Evolutionary conservation across 2,888 invertebrate genomes (phyloP).

Genomic region (Choristoneura rosaceana): DNA sequence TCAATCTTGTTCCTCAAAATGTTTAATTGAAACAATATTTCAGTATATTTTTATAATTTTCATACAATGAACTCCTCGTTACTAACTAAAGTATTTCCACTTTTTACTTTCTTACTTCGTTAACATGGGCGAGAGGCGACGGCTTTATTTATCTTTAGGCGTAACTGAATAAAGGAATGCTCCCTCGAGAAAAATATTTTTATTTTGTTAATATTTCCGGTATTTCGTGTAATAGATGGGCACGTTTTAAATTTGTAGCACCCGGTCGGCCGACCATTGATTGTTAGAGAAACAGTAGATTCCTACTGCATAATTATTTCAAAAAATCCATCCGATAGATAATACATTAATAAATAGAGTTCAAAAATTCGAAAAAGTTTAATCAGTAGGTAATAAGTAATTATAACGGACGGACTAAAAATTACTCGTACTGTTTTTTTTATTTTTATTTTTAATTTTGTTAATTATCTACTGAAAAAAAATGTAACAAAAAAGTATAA

Average conservation of each 20-base stretch:
- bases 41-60: not conserved
- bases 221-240: not conserved
- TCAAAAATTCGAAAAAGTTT: too few relatives aligned
- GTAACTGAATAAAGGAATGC: conserved; percentile 20
- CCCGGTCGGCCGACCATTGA: not conserved
- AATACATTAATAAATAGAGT: too few relatives aligned
- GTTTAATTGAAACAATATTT: not conserved
- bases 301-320: not conserved
- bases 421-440: too few relatives aligned
- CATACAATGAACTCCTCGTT: conserved; percentile 7
- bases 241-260: not conserved
- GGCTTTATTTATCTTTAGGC: conserved; percentile 23
- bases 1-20: not conserved
- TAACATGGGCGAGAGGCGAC: conserved; percentile 13
- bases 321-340: too few relatives aligned
- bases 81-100: not conserved
- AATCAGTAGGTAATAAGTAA: too few relatives aligned
- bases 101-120: conserved; percentile 22
- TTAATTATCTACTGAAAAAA: too few relatives aligned
- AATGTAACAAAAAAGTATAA: too few relatives aligned
- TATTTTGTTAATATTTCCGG: conserved; percentile 15
- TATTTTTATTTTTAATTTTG: too few relatives aligned
- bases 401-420: too few relatives aligned
- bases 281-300: not conserved
- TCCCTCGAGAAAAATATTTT: conserved; percentile 12